phyloP scores from a whole-genome alignment of 2,797 vertebrate genomes.

The Poecile montanus region DNA sequence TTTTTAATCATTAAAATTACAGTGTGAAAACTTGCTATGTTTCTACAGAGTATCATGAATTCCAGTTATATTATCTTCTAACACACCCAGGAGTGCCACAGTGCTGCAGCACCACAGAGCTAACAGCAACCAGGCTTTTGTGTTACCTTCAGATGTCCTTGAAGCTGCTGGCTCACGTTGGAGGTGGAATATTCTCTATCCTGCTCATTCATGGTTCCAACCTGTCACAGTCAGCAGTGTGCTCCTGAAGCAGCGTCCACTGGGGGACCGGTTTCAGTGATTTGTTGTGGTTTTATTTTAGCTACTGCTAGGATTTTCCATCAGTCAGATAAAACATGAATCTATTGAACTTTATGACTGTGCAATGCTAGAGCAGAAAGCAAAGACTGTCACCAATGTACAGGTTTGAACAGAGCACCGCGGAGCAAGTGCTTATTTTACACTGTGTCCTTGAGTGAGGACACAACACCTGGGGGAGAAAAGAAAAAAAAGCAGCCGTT shows the following conservation, averaged over 20 bases:
- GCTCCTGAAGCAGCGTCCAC: not conserved
- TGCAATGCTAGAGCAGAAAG: not conserved
- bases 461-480: not conserved
- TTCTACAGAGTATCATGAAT: not conserved
- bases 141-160: constrained; percentile 68
- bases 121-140: constrained; percentile 33
- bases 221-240: not conserved
- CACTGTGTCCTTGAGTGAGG: not conserved
- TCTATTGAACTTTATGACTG: not conserved
- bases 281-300: not conserved
- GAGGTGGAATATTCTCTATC: not conserved
- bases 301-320: not conserved
- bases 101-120: constrained; percentile 22
- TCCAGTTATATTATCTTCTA: not conserved
- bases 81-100: not conserved
- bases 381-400: not conserved
- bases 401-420: not conserved
- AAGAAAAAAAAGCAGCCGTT: fast-evolving
- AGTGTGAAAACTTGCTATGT: not conserved
- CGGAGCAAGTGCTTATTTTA: not conserved
- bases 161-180: constrained; percentile 15
- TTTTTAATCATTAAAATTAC: not conserved
- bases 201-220: not conserved
- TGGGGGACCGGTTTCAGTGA: not conserved
- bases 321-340: not conserved